These are phyloP conservation scores for Coracias cyanogaster DNA, from an alignment of 2,797 vertebrate genomes.

Conservation along the genomic window DNA sequence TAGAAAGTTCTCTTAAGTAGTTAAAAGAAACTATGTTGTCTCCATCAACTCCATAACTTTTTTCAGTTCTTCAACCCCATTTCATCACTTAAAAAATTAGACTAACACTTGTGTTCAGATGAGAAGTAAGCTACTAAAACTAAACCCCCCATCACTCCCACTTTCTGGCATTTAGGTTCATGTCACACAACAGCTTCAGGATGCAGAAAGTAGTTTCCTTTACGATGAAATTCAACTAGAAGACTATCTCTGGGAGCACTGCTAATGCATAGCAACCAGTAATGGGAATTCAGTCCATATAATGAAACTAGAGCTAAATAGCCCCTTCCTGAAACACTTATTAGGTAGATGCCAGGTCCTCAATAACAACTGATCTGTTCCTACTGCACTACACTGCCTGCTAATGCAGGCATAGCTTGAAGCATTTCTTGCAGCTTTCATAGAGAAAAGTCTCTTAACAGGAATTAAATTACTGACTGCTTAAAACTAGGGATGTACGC, in stretches of 20 bases:
- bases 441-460: background rate
- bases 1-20: background rate
- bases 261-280: background rate
- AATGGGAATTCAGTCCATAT: background rate
- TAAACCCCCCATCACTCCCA: background rate
- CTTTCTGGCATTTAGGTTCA: background rate
- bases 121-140: background rate
- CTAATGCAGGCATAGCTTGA: background rate
- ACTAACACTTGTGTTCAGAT: background rate
- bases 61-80: background rate
- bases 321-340: background rate
- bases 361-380: background rate
- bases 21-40: background rate
- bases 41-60: background rate
- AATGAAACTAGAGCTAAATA: background rate
- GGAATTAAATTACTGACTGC: background rate
- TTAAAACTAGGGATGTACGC: background rate
- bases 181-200: background rate
- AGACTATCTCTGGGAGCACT: background rate
- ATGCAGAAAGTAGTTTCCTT: background rate
- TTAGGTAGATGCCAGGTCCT: background rate
- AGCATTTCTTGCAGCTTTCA: background rate
- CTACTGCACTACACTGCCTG: fast-evolving
- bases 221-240: background rate
- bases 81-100: background rate